These are phyloP conservation scores for Bombyx mandarina DNA, from an alignment of 1,140 invertebrate species.

Conservation along the genomic window DNA sequence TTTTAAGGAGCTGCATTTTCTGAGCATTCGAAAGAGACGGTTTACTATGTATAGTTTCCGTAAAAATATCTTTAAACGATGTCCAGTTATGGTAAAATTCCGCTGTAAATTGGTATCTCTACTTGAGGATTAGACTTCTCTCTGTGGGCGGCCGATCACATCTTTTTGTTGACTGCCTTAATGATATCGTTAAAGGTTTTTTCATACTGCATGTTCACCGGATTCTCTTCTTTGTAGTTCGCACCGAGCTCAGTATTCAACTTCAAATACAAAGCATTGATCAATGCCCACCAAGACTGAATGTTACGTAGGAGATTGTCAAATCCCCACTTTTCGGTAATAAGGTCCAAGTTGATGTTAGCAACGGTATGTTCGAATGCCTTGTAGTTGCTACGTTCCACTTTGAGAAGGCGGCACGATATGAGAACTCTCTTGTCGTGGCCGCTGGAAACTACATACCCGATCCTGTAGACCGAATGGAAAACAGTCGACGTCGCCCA, in stretches of 20 bases:
- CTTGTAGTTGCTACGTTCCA: constrained; percentile 5
- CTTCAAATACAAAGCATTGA: constrained; percentile 7
- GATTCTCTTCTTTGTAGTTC: neutral
- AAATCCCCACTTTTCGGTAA: constrained; percentile 10
- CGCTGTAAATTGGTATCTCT: constrained; percentile 4
- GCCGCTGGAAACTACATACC: too few species aligned
- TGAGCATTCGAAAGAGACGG: constrained; percentile 1
- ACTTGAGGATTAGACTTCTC: constrained; percentile 8
- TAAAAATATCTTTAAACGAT: constrained; percentile 13
- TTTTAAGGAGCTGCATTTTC: constrained; percentile 7
- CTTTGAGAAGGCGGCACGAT: too few species aligned
- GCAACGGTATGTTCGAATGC: constrained; percentile 4
- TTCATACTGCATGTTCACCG: constrained; percentile 4
- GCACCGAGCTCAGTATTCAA: constrained; percentile 2
- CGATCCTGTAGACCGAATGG: too few species aligned
- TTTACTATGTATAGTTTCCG: constrained; percentile 8
- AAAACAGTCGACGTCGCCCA: too few species aligned
- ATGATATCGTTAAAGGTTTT: constrained; percentile 3
- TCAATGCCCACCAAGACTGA: neutral
- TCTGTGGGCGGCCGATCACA: constrained; percentile 5
- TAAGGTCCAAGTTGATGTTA: constrained; percentile 5
- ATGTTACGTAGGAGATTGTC: constrained; percentile 4
- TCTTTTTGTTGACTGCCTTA: constrained; percentile 4
- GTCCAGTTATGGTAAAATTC: constrained; percentile 7
- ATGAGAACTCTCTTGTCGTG: too few species aligned